phyloP scores from a whole-genome alignment of 2,797 vertebrate genomes.

The Dromococcyx pavoninus region DNA sequence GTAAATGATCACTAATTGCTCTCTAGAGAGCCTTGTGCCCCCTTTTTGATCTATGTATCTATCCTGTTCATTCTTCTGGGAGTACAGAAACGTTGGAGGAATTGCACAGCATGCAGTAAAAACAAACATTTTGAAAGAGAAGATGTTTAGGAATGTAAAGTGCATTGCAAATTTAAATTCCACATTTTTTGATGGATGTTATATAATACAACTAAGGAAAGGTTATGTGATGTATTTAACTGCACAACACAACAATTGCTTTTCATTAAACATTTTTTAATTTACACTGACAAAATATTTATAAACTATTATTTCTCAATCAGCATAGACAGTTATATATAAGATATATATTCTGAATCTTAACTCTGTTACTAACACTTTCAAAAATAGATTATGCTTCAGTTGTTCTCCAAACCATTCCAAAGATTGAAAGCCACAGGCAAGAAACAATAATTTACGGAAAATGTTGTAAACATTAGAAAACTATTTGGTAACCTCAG shows the following conservation, averaged over 20 bases:
- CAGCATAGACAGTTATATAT: neutral
- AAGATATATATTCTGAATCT: neutral
- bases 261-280: neutral
- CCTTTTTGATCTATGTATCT: conserved; percentile 20
- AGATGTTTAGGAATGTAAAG: neutral
- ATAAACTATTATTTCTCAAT: neutral
- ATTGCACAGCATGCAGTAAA: neutral
- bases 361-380: neutral
- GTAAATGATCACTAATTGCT: conserved; percentile 52
- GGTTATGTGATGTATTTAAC: neutral
- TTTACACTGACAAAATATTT: neutral
- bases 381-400: neutral
- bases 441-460: neutral
- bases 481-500: neutral
- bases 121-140: neutral
- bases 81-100: neutral
- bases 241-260: neutral
- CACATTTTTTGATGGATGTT: neutral
- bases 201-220: neutral
- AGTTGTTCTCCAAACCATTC: neutral
- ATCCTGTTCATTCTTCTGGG: neutral
- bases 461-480: neutral
- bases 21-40: conserved; percentile 9
- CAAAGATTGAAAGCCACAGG: neutral
- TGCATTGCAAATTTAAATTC: neutral